Base-by-base conservation (phyloP, 1,140 invertebrate genomes). In the Anadara kagoshimensis region DNA sequence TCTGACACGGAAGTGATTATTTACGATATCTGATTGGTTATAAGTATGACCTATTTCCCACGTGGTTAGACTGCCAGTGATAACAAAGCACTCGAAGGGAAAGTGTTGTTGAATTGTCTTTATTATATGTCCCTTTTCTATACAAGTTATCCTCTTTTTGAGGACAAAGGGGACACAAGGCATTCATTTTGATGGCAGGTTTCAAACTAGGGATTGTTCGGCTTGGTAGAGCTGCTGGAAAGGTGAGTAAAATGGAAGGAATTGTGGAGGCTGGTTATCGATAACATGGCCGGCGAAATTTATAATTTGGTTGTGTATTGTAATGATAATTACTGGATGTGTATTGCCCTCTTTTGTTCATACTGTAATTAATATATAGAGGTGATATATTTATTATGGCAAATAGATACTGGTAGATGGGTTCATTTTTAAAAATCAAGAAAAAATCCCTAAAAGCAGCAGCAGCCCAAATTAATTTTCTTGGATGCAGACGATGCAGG, bases 211-310 rank as follows among this genome's bases (percentile, higher is more conserved):
- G 89, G 64, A 90, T 90, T 51, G 85, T 90, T 20, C 75, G 88
- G 26, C 82, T 90, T 44, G 89, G 89, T 44, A 78, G 87, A 82
- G 88, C 89, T 11, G 89, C 87, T 47, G 89, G 89, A 75, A 90
- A 90, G 85, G 89, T 90, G 75, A 81, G 76, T 77, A 69, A 44
- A 36, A 36, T 36, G 7, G 29, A 36, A 7, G 7, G 7, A 36
- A 36, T 36, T 36, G 7, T 36, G 29, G 29, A 36, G 29, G 7
- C 2, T 36, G 29, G 29, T 36, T 36, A 36, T 36, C 29, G 7
- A 36, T 36, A 36, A 36, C 29, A 36, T 36, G 29, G 29, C 29
- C 29, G 29, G 29, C 29, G 29, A 36, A 36, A 36, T 36, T 36
- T 36, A 36, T 36, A 36, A 36, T 36, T 36, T 36, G 7, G 29